Evolutionary conservation across 64 coral and sea anemone species (phyloP), one percentile per base, ranked within the genome.

Genomic region (Trachythela sp.): DNA sequence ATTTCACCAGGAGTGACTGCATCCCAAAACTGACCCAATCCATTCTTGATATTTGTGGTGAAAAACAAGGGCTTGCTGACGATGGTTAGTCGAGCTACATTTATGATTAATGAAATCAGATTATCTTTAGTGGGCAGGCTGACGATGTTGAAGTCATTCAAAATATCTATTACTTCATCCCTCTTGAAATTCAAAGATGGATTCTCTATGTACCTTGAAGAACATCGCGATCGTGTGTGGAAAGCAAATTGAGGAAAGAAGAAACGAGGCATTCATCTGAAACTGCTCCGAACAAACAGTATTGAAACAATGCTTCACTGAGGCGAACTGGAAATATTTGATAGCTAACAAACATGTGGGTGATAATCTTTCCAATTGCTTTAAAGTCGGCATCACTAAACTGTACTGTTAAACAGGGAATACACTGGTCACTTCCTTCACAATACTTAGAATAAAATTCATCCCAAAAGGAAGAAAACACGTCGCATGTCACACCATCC

Each of bases 311-410:
- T 9, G 68, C 68, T 72, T 72, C 68, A 26, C 68, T 29, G n/a
- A 72, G 68, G 68, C 68, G 68, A 22, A 72, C 15, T 31, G 68
- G 68, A 35, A 72, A 72, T 26, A 72, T 72, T 4, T 72, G 68
- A 35, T 35, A 72, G 33, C 68, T 72, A 14, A 72, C n/a, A 72
- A 31, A 72, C 68, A 72, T 72, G 33, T 72, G 68, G 68, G 68
- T 72, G 24, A 72, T 72, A 27, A 72, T 72, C 18, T 72, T 72
- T 72, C 68, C 68, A 72, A 72, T 72, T 31, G 68, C 68, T 72
- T 72, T 35, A 72, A 31, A 72, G 24, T 72, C 68, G 14, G 17
- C 68, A 27, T 72, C 68, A 72, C 29, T n/a, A 72, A 72, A 72
- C 18, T 72, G 68, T 26, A 72, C 24, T 72, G 68, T 72, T 35